Evolutionary conservation across 1,140 invertebrate species (phyloP), one percentile per base, ranked within the genome.

Genomic region (Drosophila triauraria): DNA sequence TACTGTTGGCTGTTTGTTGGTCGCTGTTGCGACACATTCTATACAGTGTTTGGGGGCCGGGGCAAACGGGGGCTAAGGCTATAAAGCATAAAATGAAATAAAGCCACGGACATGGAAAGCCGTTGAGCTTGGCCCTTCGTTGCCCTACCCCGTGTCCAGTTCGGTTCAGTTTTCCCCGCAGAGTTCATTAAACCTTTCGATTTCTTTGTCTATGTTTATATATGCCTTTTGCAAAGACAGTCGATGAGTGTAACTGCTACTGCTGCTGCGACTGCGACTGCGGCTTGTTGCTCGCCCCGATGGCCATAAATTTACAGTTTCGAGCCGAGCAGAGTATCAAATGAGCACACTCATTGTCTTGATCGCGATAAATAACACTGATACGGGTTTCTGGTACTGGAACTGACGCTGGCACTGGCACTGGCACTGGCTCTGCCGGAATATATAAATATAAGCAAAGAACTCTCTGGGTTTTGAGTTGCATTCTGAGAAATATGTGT

Each of bases 141-240:
- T 9, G 15, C 25, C 32, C 38, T 58, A 43, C 44, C 63, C 64
- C 43, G 27, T 51, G 69, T 60, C 69, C 69, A 72, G 30, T 40
- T 54, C 32, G 32, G 51, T 38, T 54, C 51, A 23, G 51, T 54
- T 54, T 40, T 12, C 32, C 43, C 25, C 53, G 13, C 30, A 72
- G 47, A 60, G 69, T 72, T 72, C 69, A 72, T 50, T 72, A 72
- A 72, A 72, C 69, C 70, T 72, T 71, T 72, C 69, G 53, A 71
- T 72, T 72, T 72, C 68, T 72, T 72, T 72, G 68, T 72, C 69
- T 72, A 70, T 70, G 62, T 30, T 30, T 60, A 35, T 54, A 38
- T 54, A 8, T 54, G 51, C 13, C 32, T 51, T 70, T 50, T 70
- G 67, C 46, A 38, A 68, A 70, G 67, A 32, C 47, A 38, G 48